Evolutionary conservation across 2,113 vertebrate genomes (phyloP).

Genomic region (Lichenostomus cassidix): DNA sequence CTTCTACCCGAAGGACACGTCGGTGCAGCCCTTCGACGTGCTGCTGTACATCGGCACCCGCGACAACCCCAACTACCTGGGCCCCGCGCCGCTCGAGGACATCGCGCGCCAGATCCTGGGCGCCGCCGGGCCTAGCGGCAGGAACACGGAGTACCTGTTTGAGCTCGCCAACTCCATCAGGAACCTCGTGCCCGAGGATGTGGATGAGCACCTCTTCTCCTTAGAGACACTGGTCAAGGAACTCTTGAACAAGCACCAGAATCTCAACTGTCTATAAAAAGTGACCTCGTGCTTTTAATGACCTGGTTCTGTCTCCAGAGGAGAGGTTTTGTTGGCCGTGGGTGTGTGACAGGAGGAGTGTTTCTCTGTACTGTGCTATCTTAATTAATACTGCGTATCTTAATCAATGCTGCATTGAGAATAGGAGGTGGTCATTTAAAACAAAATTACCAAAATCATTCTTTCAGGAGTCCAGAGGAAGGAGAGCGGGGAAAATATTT

Average conservation of each 20-base stretch:
- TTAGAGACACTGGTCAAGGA: conserved; percentile 89
- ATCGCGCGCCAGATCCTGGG: conserved; percentile 91
- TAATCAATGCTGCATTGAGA: conserved; percentile 4
- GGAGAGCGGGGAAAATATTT: background rate
- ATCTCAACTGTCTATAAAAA: conserved; percentile 48
- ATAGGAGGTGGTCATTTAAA: background rate
- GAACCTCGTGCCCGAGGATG: conserved; percentile 87
- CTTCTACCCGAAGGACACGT: conserved; percentile 85
- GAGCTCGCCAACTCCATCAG: conserved; percentile 90
- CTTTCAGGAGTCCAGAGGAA: background rate
- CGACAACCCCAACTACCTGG: conserved; percentile 95
- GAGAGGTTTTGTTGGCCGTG: background rate
- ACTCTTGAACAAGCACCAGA: conserved; percentile 72
- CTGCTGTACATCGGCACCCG: conserved; percentile 91
- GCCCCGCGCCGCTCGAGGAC: conserved; percentile 92
- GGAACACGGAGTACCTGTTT: conserved; percentile 93
- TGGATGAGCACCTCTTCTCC: conserved; percentile 90
- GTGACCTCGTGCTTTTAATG: background rate
- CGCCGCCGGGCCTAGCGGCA: conserved; percentile 89
- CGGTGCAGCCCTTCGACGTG: conserved; percentile 78
- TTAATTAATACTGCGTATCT: background rate
- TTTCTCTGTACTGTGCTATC: background rate
- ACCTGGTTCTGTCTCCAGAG: background rate
- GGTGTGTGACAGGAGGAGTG: background rate
- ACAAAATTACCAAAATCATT: background rate